Base-by-base conservation (phyloP, 1,140 invertebrate species). In the Pseudomyrmex sp. region DNA sequence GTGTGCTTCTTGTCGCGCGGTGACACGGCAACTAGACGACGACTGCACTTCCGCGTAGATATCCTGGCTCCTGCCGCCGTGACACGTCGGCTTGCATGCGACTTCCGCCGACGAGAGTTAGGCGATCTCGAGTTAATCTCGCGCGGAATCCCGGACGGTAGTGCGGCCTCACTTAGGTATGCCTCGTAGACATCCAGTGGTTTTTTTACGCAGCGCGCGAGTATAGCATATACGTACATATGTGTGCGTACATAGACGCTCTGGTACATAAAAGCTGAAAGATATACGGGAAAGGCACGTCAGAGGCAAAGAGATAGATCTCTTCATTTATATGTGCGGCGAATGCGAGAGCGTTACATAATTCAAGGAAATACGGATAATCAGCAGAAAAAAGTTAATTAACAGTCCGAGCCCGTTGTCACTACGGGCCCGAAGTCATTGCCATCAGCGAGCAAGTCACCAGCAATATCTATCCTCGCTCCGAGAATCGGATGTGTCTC, bases 1-100 rank as follows among this genome's bases (percentile, higher is more conserved):
- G 70, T 82, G 85, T 86, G 75, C 87, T 84, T 88, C 85, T 85
- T 83, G 76, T 87, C 82, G 80, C 70, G 74, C 82, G 79, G 63
- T 77, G 90, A 88, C 90, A 63, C 82, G 82, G 88, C 85, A 73
- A 76, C 82, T 82, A 35, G 79, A 83, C 80, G 79, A 74, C 70
- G 87, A 5, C 84, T 69, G 76, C 85, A 82, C 88, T 89, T 89
- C 88, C 88, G 87, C 86, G 84, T 89, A 82, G 88, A 88, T 86
- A 84, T 88, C 75, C 87, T 75, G 82, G 58, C 58, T 83, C 62
- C 85, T 50, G 59, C 54, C 65, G 72, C 79, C 35, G 58, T 61
- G 85, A 88, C 83, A 88, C 65, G 83, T 68, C 79, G 26, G 63
- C 74, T 46, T 79, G 68, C 77, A 72, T 82, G 69, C 79, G 80